Evolutionary conservation across 2,797 vertebrate species (phyloP).

Genomic region (Meriones psammophilus): DNA sequence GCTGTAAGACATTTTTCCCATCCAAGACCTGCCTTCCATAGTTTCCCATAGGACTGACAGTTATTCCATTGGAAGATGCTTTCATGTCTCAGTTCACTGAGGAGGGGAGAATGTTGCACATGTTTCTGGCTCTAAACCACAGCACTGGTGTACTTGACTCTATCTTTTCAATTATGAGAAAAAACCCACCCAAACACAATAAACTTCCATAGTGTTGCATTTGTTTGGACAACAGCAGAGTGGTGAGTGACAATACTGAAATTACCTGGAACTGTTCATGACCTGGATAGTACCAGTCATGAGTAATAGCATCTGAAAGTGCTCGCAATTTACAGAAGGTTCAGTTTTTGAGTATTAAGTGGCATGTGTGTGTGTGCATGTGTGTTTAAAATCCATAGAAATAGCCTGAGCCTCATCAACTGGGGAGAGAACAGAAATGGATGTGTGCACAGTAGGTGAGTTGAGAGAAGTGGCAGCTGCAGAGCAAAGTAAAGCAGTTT

Average conservation of each 20-base stretch:
- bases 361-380: constrained; percentile 6
- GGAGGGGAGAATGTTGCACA: background rate
- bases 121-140: constrained; percentile 1
- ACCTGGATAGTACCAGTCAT: background rate
- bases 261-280: background rate
- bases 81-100: background rate
- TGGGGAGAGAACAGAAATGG: background rate
- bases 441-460: background rate
- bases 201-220: background rate
- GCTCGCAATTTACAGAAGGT: background rate
- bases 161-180: background rate
- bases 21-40: background rate
- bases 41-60: background rate
- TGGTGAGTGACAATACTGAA: background rate
- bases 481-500: background rate
- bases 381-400: constrained; percentile 3
- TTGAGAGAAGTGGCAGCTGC: background rate
- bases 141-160: background rate
- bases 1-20: background rate
- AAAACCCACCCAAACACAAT: background rate
- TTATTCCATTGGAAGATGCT: background rate
- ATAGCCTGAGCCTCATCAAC: background rate
- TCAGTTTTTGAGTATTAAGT: background rate
- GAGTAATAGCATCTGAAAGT: background rate
- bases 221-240: background rate